Evolutionary conservation across 2,113 vertebrate genomes (phyloP), one percentile per base, ranked within the genome.

Genomic region (Calyptommatus sinebrachiatus): DNA sequence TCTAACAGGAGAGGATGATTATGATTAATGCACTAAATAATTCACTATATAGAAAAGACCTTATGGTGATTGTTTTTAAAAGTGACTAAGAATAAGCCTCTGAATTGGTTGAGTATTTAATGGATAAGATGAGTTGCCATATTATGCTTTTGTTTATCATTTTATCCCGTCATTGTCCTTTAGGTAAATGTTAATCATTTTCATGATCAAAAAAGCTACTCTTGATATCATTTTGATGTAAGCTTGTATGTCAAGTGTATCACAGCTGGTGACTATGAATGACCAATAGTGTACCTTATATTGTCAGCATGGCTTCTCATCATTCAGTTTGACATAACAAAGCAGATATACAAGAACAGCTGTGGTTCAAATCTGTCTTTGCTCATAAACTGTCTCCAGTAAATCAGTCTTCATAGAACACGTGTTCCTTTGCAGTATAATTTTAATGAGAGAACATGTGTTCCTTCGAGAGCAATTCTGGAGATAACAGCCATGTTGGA

Each of bases 41-140:
- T 75, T 87, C 66, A 78, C 66, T 14, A 8, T 65, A 66, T 70
- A 80, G 69, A 77, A 77, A 76, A 0, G 75, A 62, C 16, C 24
- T 71, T 83, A 69, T 41, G 28, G 48, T 76, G 28, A 0, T 28
- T 35, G 78, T n/a, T 84, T 81, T 69, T 53, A 50, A 73, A 66
- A 79, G 79, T 80, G 77, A 5, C 76, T 84, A 29, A 26, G 29
- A 84, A 84, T 67, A 73, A 78, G 21, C 78, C 82, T 84, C 28
- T 85, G 68, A 22, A 65, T 87, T 70, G 71, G 71, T 80, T 31
- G 28, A 12, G 7, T 67, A 70, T 28, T 24, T 57, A 62, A 80
- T 67, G 75, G 69, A 8, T 84, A 80, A 73, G 76, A 48, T 57
- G 77, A 3, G 1, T 73, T 31, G 10, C 74, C 63, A 60, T 53